These are phyloP conservation scores for Ostrea denselamellosa DNA, from an alignment of 1,140 invertebrate genomes.

Conservation along the genomic window DNA sequence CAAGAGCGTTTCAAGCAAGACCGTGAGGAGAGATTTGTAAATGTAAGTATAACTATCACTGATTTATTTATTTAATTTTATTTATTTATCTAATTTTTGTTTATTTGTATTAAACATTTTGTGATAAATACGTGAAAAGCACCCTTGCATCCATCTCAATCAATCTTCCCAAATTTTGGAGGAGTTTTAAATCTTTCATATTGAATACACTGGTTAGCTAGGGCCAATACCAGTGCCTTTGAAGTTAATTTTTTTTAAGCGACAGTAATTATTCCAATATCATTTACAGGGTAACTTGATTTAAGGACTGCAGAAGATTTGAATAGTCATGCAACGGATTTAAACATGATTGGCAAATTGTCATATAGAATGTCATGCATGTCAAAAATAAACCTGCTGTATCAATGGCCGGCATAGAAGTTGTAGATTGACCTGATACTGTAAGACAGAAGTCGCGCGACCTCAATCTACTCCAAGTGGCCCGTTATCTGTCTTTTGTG, in stretches of 20 bases:
- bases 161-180: too few relatives aligned
- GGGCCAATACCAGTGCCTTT: too few relatives aligned
- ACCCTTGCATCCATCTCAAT: too few relatives aligned
- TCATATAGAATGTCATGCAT: not conserved
- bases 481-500: not conserved
- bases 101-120: too few relatives aligned
- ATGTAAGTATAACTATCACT: not conserved
- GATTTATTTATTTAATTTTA: not conserved
- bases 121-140: too few relatives aligned
- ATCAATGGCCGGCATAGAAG: not conserved
- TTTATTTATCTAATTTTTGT: too few relatives aligned
- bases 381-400: constrained; percentile 23
- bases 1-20: not conserved
- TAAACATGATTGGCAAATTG: not conserved
- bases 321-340: not conserved
- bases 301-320: not conserved
- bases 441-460: not conserved
- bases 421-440: not conserved
- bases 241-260: too few relatives aligned
- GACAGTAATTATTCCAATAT: too few relatives aligned
- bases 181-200: too few relatives aligned
- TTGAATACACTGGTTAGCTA: too few relatives aligned
- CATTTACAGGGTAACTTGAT: too few relatives aligned
- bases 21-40: not conserved
- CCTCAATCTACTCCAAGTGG: not conserved